phyloP scores from a whole-genome alignment of 2,888 invertebrate species.

The Patella depressa region DNA sequence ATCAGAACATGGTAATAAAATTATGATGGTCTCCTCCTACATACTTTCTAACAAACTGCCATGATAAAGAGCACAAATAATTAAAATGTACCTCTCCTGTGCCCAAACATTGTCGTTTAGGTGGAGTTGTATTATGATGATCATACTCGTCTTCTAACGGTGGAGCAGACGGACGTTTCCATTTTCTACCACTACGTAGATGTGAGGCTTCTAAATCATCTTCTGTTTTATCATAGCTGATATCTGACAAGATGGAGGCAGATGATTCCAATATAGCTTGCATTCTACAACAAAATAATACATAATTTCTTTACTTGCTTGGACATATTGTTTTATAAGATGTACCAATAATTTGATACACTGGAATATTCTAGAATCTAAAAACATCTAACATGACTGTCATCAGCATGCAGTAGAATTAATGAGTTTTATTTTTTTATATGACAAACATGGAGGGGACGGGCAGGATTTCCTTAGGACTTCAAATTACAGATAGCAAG shows the following conservation, averaged over 20 bases:
- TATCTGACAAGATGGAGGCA: slow-evolving; percentile 83
- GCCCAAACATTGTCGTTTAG: slow-evolving; percentile 49
- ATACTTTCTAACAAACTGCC: no score
- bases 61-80: no score
- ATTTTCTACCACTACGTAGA: slow-evolving; percentile 52
- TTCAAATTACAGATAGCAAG: no score
- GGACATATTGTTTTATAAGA: background rate
- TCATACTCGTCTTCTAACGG: slow-evolving; percentile 53
- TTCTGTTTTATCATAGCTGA: slow-evolving; percentile 82
- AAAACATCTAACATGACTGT: no score
- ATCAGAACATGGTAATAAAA: no score
- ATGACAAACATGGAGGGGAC: no score
- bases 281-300: slow-evolving; percentile 41
- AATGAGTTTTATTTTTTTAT: no score
- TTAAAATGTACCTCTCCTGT: slow-evolving; percentile 50
- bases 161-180: slow-evolving; percentile 64
- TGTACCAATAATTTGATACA: background rate
- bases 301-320: background rate
- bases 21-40: no score
- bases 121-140: slow-evolving; percentile 30
- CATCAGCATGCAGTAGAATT: no score
- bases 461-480: no score
- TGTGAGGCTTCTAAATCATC: slow-evolving; percentile 79
- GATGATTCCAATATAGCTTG: slow-evolving; percentile 65
- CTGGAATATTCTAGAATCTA: no score